Evolutionary conservation across 2,888 invertebrate species (phyloP).

Genomic region (Homarus gammarus): DNA sequence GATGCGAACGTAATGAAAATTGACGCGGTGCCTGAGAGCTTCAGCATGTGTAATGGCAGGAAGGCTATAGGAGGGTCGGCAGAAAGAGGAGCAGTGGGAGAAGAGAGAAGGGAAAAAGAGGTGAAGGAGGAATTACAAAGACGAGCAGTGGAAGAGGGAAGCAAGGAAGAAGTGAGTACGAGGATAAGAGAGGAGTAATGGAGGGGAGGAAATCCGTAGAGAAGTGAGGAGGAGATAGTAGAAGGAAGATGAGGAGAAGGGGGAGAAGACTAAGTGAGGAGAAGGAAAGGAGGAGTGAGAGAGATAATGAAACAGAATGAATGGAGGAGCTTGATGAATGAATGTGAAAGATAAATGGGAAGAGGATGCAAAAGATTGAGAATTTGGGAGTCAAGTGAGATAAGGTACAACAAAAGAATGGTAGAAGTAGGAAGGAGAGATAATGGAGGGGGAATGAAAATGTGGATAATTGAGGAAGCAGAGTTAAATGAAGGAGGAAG

Average conservation of each 20-base stretch:
- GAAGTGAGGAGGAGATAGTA: neutral
- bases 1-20: conserved; percentile 5
- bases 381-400: no score
- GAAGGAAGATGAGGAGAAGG: neutral
- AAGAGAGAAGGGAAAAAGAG: neutral
- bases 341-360: neutral
- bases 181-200: no score
- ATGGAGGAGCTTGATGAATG: neutral
- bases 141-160: no score
- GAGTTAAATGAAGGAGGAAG: no score
- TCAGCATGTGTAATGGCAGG: conserved; percentile 2
- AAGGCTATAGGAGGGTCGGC: neutral
- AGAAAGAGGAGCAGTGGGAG: neutral
- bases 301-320: neutral
- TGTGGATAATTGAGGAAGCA: no score
- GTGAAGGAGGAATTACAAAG: no score
- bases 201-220: no score
- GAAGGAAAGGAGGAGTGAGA: neutral
- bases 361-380: no score
- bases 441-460: no score
- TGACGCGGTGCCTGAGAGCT: conserved; percentile 1
- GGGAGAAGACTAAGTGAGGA: neutral
- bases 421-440: no score
- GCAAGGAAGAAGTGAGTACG: no score
- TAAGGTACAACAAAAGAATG: no score